Evolutionary conservation across 1,140 invertebrate genomes (phyloP), one percentile per base, ranked within the genome.

Genomic region (Euwallacea similis): DNA sequence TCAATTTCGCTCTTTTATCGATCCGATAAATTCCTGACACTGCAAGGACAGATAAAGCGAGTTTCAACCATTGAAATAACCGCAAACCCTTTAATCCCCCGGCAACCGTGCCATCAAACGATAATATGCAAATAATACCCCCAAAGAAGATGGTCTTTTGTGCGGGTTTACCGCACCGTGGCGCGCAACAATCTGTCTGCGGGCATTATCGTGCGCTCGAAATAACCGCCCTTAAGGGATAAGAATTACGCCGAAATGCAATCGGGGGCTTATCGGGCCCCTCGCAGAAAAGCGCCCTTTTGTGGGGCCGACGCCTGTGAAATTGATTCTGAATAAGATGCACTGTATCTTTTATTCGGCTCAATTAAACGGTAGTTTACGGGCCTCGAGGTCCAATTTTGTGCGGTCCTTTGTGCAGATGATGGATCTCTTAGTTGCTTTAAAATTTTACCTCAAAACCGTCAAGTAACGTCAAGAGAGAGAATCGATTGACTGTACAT

Each of bases 301-400:
- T 68, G 66, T 68, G 16, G 42, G 43, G 33, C 43, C 44, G 66
- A 68, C 66, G 66, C 66, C 66, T 68, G 66, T 68, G 58, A 68
- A 68, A 68, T 68, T 68, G 66, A 46, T 68, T 68, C 43, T 68
- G 56, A 68, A 68, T 68, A 61, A 68, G 66, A 68, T 68, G 43
- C 44, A 68, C 56, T 68, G 66, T 68, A 68, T 68, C 66, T 59
- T 50, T 50, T 60, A 60, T 60, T 50, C n/a, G 56, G 58, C 66
- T 60, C 66, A 61, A 68, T 68, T 68, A 68, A 68, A 68, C 41
- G 66, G 56, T 41, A 68, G 46, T 68, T 68, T 56, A 21, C 10
- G 54, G 54, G 54, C 54, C 9, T 50, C 46, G 13, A 13, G 13
- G 13, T 10, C 46, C 46, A 10, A 33, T 33, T 33, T 33, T 4